phyloP scores from a whole-genome alignment of 2,113 vertebrate genomes.

The Chlorocebus sabaeus region DNA sequence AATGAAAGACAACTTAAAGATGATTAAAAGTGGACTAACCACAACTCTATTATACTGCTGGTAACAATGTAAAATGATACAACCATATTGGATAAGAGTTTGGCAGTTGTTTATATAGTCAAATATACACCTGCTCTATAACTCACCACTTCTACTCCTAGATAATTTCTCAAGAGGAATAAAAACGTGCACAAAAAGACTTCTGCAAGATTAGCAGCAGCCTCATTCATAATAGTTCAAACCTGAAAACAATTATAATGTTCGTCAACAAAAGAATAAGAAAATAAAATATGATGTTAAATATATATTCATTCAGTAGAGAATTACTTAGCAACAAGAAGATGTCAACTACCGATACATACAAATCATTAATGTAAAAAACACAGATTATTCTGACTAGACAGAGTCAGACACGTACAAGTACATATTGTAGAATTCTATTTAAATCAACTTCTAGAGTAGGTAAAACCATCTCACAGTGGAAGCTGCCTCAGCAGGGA shows the following conservation, averaged over 20 bases:
- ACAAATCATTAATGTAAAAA: not conserved
- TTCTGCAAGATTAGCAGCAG: not conserved
- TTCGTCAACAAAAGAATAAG: not conserved
- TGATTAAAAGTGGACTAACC: not conserved
- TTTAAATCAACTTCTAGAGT: not conserved
- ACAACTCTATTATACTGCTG: not conserved
- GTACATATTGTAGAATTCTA: not conserved
- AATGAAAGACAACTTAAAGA: not conserved
- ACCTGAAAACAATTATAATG: not conserved
- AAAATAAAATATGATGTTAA: not conserved
- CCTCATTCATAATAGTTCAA: not conserved
- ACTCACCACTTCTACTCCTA: not conserved
- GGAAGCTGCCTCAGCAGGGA: not conserved
- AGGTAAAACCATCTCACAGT: not conserved
- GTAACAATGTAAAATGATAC: not conserved
- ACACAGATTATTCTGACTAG: not conserved
- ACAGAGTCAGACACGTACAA: not conserved
- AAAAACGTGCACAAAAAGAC: not conserved
- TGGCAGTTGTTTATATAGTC: not conserved
- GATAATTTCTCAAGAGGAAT: not conserved
- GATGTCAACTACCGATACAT: not conserved
- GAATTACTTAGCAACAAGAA: not conserved
- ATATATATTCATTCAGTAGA: not conserved
- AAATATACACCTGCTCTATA: not conserved
- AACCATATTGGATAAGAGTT: not conserved